Evolutionary conservation across 2,797 vertebrate genomes (phyloP).

Genomic region (Microcaecilia unicolor): DNA sequence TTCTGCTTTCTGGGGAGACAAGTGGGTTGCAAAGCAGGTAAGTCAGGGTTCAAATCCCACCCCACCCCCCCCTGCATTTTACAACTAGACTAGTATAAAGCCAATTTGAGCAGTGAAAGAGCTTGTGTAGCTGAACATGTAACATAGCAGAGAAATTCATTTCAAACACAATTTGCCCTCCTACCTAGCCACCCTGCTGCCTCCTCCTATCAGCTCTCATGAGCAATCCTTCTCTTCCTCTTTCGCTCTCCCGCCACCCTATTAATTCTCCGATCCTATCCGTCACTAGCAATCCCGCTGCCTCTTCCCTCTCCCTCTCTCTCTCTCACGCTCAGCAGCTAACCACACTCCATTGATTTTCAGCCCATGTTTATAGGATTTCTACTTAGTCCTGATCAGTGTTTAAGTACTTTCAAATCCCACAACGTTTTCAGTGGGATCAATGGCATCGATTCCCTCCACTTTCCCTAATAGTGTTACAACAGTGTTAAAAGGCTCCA

Average conservation of each 20-base stretch:
- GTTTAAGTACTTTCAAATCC: slow-evolving; percentile 22
- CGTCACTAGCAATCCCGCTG: slow-evolving; percentile 2
- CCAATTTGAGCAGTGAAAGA: too few relatives aligned
- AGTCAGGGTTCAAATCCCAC: too few relatives aligned
- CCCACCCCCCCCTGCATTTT: too few relatives aligned
- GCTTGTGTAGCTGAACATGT: too few relatives aligned
- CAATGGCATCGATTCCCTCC: slow-evolving; percentile 16
- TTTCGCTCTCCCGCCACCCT: not conserved
- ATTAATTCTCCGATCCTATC: not conserved
- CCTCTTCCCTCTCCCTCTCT: slow-evolving; percentile 23
- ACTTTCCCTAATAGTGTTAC: slow-evolving; percentile 18
- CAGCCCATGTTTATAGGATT: slow-evolving; percentile 53
- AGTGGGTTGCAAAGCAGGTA: too few relatives aligned
- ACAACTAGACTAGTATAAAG: too few relatives aligned
- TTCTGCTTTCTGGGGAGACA: too few relatives aligned
- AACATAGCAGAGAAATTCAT: too few relatives aligned
- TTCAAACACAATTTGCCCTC: too few relatives aligned
- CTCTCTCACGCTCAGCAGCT: slow-evolving; percentile 41
- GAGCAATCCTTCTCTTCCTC: not conserved
- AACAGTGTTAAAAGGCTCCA: slow-evolving; percentile 17
- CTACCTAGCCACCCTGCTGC: too few relatives aligned
- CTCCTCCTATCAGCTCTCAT: too few relatives aligned
- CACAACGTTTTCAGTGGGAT: slow-evolving; percentile 14
- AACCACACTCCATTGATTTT: slow-evolving; percentile 48
- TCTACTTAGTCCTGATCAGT: slow-evolving; percentile 46